Evolutionary conservation across 2,797 vertebrate species (phyloP).

Genomic region (Gorsachius magnificus): DNA sequence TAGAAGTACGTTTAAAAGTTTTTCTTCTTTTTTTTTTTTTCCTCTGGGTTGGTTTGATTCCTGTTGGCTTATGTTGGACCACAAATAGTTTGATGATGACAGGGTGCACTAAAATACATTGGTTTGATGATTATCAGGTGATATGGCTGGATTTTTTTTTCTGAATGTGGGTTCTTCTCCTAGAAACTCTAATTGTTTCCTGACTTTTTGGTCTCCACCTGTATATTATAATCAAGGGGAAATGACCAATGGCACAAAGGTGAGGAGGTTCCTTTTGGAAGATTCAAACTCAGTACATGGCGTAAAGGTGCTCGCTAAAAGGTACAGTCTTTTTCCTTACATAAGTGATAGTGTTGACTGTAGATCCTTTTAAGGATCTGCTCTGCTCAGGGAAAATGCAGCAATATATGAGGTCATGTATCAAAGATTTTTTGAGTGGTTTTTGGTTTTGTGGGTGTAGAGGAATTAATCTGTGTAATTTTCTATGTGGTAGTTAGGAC

Average conservation of each 20-base stretch:
- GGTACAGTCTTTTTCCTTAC: background rate
- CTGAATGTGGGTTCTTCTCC: background rate
- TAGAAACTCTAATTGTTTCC: background rate
- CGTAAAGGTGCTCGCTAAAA: background rate
- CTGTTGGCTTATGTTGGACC: background rate
- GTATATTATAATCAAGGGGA: background rate
- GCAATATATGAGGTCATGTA: background rate
- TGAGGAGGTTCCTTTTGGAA: background rate
- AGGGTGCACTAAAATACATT: background rate
- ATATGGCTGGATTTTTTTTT: background rate
- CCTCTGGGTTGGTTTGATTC: background rate
- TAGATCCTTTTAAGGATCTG: background rate
- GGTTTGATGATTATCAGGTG: background rate
- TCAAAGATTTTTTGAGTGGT: background rate
- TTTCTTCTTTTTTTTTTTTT: background rate
- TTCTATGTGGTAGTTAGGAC: background rate
- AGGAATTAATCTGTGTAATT: background rate
- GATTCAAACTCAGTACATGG: accelerated
- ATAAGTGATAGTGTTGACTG: background rate
- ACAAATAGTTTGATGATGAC: background rate
- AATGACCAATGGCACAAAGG: background rate
- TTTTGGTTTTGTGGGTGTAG: background rate
- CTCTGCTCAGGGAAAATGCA: background rate
- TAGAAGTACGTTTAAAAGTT: background rate
- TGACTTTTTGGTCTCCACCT: background rate